These are phyloP conservation scores for Meloidogyne exigua DNA, from an alignment of 1,140 invertebrate species.

Conservation along the genomic window DNA sequence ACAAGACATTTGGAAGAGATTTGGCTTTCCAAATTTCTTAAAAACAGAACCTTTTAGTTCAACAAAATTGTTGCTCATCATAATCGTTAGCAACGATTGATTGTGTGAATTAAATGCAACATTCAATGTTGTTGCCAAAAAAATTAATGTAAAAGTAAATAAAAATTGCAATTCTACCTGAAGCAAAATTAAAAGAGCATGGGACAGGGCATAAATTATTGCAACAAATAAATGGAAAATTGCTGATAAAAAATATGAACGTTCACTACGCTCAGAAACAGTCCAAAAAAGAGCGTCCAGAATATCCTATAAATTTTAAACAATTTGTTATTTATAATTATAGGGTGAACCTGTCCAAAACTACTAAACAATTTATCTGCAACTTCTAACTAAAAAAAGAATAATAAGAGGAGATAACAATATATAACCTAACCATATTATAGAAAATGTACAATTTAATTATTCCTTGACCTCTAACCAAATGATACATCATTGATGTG, in stretches of 20 bases:
- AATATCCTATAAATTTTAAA: conserved; percentile 73
- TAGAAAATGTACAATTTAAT: conserved; percentile 99
- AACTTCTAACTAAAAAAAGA: conserved; percentile 73
- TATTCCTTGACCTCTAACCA: conserved; percentile 95
- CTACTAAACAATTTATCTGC: conserved; percentile 90
- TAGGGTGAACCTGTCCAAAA: conserved; percentile 74
- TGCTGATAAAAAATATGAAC: conserved; percentile 42
- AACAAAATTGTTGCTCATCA: conserved; percentile 99
- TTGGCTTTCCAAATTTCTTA: conserved; percentile 98
- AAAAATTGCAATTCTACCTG: conserved; percentile 44
- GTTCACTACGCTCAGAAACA: conserved; percentile 66
- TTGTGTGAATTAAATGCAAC: conserved; percentile 99
- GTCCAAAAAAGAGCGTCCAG: conserved; percentile 96
- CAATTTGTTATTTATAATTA: not conserved
- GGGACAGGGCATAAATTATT: conserved; percentile 87
- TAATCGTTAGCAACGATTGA: conserved; percentile 92
- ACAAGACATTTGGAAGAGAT: conserved; percentile 76
- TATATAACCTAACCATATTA: conserved; percentile 75
- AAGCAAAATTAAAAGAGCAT: conserved; percentile 81
- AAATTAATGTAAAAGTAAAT: conserved; percentile 8
- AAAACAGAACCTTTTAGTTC: conserved; percentile 98
- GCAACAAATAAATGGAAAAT: conserved; percentile 78
- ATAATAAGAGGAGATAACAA: not conserved
- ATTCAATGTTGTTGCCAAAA: conserved; percentile 92
- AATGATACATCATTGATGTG: conserved; percentile 96